Evolutionary conservation across 2,113 vertebrate genomes (phyloP), one percentile per base, ranked within the genome.

Genomic region (Cacatua alba): DNA sequence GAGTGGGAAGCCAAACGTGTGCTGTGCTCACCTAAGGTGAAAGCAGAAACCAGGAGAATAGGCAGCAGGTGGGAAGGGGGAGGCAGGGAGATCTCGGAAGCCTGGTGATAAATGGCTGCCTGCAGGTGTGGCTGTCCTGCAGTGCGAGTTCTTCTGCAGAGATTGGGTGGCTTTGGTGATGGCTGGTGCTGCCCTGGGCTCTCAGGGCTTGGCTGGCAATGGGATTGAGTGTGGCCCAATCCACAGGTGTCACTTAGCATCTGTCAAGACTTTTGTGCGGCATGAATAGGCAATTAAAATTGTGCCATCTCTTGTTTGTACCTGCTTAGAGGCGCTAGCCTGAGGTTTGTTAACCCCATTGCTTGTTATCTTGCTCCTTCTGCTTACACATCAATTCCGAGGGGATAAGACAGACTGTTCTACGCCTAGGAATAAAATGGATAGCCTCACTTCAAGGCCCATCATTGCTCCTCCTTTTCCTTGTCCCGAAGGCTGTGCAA

Each of bases 71-170:
- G 20, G 43, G 69, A 89, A 79, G 28, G 69, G 48, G 87, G 60
- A 84, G 60, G 44, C 29, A 33, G n/a, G 74, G 72, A 84, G 20
- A 53, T 23, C 37, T 81, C 37, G 0, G 3, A 79, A 65, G 68
- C 44, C 21, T 2, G 1, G 65, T 95, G 89, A 91, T 84, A 92
- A 88, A 71, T 0, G 4, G 29, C 55, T 79, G 41, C 49, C n/a
- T 74, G 60, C 86, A 92, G 94, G 91, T 1, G 31, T 88, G 86
- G 64, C 91, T 86, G 86, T 95, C 81, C 89, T 82, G 86, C 70
- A 79, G 51, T 88, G 62, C 83, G 1, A 64, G 81, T 68, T 91
- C 89, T 18, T 91, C 89, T 18, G 20, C 6, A 2, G 83, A 75
- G 69, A 51, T 64, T 67, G 62, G 55, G 76, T 1, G 4, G 14